Evolutionary conservation across 92 coral and sea anemone genomes (phyloP).

Genomic region (Micromussa lordhowensis): DNA sequence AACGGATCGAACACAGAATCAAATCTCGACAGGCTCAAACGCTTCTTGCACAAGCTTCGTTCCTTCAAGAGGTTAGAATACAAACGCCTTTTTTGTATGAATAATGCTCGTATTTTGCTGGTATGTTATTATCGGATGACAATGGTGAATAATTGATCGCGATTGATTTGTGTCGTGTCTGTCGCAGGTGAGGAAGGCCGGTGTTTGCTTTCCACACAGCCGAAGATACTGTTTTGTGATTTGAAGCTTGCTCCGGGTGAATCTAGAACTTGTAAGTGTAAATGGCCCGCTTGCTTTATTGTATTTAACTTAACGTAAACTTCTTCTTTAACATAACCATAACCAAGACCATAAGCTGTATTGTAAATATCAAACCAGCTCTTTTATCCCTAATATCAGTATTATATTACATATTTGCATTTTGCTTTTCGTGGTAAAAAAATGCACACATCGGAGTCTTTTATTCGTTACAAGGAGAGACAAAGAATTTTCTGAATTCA

Average conservation of each 20-base stretch:
- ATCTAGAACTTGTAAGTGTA: slow-evolving; percentile 82
- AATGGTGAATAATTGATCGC: slow-evolving; percentile 34
- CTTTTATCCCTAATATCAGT: neutral
- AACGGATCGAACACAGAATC: slow-evolving; percentile 58
- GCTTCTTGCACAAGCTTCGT: slow-evolving; percentile 93
- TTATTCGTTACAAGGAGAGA: neutral
- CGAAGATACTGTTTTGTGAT: slow-evolving; percentile 95
- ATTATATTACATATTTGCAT: neutral
- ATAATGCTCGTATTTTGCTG: slow-evolving; percentile 22
- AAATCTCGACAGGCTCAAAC: slow-evolving; percentile 42
- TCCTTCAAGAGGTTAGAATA: slow-evolving; percentile 90
- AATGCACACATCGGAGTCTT: neutral
- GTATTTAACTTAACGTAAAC: neutral
- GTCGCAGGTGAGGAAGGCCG: slow-evolving; percentile 92
- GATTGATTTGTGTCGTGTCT: neutral
- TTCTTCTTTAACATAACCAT: neutral
- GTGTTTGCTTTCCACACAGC: slow-evolving; percentile 88
- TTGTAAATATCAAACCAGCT: slow-evolving; percentile 7
- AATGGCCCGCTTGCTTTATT: neutral
- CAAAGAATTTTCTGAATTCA: neutral
- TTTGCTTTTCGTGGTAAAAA: neutral
- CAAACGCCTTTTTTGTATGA: slow-evolving; percentile 16
- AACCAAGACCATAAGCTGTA: neutral
- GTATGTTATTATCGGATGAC: slow-evolving; percentile 34
- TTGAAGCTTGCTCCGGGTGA: slow-evolving; percentile 93